A percentile compares a stretch with the other conserved stretches of the same genome.
phyloP scores from a whole-genome alignment of 2,888 invertebrate species.

The Anthoptus insignis region DNA sequence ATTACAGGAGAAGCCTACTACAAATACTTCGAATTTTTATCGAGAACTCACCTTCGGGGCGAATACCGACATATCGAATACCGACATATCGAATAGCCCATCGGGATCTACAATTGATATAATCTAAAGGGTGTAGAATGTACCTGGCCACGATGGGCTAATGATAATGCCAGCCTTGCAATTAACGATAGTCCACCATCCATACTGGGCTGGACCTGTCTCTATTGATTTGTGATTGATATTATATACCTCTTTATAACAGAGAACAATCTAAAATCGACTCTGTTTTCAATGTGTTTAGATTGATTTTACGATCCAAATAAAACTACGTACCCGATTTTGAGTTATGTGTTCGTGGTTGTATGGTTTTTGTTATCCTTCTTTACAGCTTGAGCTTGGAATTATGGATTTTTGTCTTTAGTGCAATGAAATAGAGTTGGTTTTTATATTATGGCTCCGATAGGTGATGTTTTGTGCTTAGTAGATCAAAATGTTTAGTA shows the following conservation, averaged over 20 bases:
- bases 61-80: conserved; percentile 13
- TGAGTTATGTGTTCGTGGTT: conserved; percentile 27
- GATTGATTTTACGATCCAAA: not conserved
- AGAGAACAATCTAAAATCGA: conserved; percentile 1
- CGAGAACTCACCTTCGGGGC: not conserved
- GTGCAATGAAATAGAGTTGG: conserved; percentile 10
- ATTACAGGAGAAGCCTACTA: conserved; percentile 22
- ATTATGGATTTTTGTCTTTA: conserved; percentile 31
- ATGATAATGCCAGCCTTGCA: conserved; percentile 73
- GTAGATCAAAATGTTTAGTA: conserved; percentile 25
- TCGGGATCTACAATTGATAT: conserved; percentile 51
- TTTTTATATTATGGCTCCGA: not conserved
- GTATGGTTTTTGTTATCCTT: conserved; percentile 30
- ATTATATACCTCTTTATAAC: conserved; percentile 56
- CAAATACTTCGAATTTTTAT: conserved; percentile 12
- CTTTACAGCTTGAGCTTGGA: conserved; percentile 5
- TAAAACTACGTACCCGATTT: conserved; percentile 23
- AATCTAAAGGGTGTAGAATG: conserved; percentile 57
- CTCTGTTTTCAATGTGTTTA: not conserved
- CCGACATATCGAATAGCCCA: conserved; percentile 26
- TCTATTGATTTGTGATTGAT: conserved; percentile 83
- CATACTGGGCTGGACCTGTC: conserved; percentile 74
- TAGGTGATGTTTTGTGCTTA: conserved; percentile 1
- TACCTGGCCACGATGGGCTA: conserved; percentile 62
- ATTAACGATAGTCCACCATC: conserved; percentile 76